Evolutionary conservation across 2,888 invertebrate species (phyloP), one percentile per base, ranked within the genome.

Genomic region (Azorinus chamasolen): DNA sequence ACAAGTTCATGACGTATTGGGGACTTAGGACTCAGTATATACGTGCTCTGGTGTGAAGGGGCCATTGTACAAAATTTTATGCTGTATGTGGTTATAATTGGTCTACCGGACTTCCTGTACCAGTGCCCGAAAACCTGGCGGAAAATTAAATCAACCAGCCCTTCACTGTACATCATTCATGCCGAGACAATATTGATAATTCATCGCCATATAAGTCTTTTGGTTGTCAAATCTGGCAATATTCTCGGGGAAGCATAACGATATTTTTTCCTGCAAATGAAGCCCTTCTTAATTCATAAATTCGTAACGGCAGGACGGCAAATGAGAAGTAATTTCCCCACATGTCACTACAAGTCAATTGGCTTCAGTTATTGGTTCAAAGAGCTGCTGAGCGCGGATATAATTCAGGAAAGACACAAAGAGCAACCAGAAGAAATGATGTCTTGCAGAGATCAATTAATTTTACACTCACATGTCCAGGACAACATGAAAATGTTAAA

Each of bases 281-380:
- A 48, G 12, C 41, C 48, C 62, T 41, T 62, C 66, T 25, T 48
- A 58, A 62, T 71, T 77, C 77, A 63, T 77, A 77, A 77, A 77
- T 58, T 58, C 71, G 46, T 58, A 54, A 70, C 62, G 62, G 53
- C 61, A 62, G 32, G 57, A 32, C 50, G 18, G 24, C 41, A 62
- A 53, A 63, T 71, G 77, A 77, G 71, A 77, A 66, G 71, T 66
- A 77, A 77, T 77, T 77, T 77, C 77, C 77, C 66, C 18, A 57
- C 57, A 62, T 77, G 77, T 71, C 77, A 71, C 53, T 54, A 62
- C 58, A 58, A 77, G 77, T 71, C 77, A 71, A 77, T 71, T 77
- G 77, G 77, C 62, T 66, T 62, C 68, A 62, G 61, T 77, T 58
- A 71, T 24, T 71, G 62, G 66, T 62, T 39, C 63, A 62, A 55